Conservation (phyloP, 2,888 invertebrate species). For the Sphaerophoria rueppellii region DNA sequence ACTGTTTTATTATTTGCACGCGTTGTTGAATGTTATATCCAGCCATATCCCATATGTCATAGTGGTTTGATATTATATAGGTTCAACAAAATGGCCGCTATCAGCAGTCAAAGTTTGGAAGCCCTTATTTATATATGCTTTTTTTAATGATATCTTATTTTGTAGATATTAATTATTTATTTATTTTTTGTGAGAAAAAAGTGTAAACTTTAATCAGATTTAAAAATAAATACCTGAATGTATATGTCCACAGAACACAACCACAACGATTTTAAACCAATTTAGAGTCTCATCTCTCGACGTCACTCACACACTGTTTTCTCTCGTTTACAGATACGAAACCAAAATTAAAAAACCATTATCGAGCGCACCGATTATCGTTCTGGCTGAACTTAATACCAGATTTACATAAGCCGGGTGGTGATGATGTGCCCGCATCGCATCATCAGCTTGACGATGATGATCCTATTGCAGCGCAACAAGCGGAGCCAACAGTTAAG, state of each 20-base stretch:
- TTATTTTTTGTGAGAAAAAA: not conserved
- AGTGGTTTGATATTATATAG: too few relatives aligned
- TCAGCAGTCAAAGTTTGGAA: too few relatives aligned
- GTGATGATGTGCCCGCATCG: conserved; percentile 91
- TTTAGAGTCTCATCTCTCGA: conserved; percentile 53
- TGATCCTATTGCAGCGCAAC: conserved; percentile 83
- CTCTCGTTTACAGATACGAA: conserved; percentile 87
- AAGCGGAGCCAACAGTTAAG: conserved; percentile 83
- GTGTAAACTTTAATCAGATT: conserved; percentile 15
- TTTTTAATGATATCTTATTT: too few relatives aligned
- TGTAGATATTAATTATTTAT: not conserved
- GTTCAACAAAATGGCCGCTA: too few relatives aligned
- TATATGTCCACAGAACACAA: conserved; percentile 18
- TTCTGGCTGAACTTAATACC: conserved; percentile 98
- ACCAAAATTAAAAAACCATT: conserved; percentile 95
- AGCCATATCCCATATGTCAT: too few relatives aligned
- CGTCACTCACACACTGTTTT: conserved; percentile 54
- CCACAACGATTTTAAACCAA: conserved; percentile 39
- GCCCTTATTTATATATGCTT: too few relatives aligned
- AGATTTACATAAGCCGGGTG: conserved; percentile 93
- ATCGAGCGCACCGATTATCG: conserved; percentile 94
- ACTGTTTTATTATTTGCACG: too few relatives aligned
- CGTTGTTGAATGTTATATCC: too few relatives aligned
- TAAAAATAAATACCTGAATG: conserved; percentile 5
- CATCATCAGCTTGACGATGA: conserved; percentile 93